Evolutionary conservation across 1,140 invertebrate species (phyloP).

Genomic region (Drosophila ananassae): DNA sequence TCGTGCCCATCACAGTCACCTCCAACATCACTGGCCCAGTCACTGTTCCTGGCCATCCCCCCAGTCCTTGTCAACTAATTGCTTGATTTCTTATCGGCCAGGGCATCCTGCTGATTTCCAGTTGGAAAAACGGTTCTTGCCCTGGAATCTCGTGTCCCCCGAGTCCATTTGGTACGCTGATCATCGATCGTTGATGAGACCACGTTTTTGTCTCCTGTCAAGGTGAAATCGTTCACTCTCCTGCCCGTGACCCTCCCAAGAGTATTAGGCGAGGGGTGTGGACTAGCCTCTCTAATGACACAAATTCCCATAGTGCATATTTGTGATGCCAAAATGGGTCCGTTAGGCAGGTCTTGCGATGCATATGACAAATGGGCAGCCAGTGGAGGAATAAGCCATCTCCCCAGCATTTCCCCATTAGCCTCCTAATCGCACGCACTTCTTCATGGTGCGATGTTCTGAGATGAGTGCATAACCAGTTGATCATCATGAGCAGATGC

Average conservation of each 20-base stretch:
- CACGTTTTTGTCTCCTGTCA: conserved; percentile 63
- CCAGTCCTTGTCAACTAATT: conserved; percentile 61
- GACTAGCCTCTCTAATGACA: conserved; percentile 46
- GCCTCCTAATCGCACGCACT: conserved; percentile 52
- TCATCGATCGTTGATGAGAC: conserved; percentile 51
- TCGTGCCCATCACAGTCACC: conserved; percentile 61
- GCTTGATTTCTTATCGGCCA: conserved; percentile 47
- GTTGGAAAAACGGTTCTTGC: conserved; percentile 32
- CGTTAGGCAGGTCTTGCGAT: conserved; percentile 33
- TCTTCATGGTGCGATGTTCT: conserved; percentile 1
- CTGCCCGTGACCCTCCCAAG: conserved; percentile 34
- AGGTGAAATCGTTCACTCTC: conserved; percentile 57
- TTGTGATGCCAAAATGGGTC: conserved; percentile 22
- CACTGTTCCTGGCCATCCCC: conserved; percentile 12
- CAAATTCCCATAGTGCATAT: conserved; percentile 61
- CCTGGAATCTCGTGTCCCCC: conserved; percentile 19
- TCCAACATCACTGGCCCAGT: conserved; percentile 9
- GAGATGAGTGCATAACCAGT: conserved; percentile 2
- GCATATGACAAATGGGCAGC: conserved; percentile 57
- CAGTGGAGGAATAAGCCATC: conserved; percentile 8
- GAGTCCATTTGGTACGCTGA: conserved; percentile 39
- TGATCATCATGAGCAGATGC: conserved; percentile 6
- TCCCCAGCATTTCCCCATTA: conserved; percentile 10
- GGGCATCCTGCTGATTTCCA: conserved; percentile 51
- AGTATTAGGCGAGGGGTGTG: conserved; percentile 3